These are phyloP conservation scores for Protonibea diacanthus DNA, from an alignment of 2,797 vertebrate species.

Conservation along the genomic window DNA sequence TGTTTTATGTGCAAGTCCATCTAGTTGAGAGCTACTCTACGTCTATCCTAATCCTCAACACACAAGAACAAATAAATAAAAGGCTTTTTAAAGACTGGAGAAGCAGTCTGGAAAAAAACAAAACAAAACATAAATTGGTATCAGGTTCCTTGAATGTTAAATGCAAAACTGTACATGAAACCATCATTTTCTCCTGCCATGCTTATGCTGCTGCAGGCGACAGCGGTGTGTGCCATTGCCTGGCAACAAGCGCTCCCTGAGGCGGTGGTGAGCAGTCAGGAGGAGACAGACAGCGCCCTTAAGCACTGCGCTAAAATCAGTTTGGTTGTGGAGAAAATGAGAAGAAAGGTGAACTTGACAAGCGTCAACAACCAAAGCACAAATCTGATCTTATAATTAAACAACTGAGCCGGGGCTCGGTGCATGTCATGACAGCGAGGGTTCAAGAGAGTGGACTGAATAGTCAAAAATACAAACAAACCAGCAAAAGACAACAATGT, in stretches of 20 bases:
- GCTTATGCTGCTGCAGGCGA: slow-evolving; percentile 59
- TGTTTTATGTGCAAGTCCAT: slow-evolving; percentile 38
- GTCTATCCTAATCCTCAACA: slow-evolving; percentile 20
- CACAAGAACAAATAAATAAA: slow-evolving; percentile 33
- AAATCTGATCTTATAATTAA: slow-evolving; percentile 20
- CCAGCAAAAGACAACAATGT: not conserved
- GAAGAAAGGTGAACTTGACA: slow-evolving; percentile 23
- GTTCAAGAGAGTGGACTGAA: not conserved
- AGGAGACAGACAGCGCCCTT: slow-evolving; percentile 67
- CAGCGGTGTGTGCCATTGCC: slow-evolving; percentile 69
- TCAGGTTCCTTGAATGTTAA: slow-evolving; percentile 25
- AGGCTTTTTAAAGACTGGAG: slow-evolving; percentile 1
- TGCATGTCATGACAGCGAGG: not conserved
- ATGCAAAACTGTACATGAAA: slow-evolving; percentile 47
- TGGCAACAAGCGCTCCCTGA: slow-evolving; percentile 76
- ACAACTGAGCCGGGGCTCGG: not conserved
- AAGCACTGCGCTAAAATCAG: slow-evolving; percentile 41
- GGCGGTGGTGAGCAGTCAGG: slow-evolving; percentile 63
- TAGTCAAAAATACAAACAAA: not conserved
- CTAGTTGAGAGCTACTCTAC: slow-evolving; percentile 25
- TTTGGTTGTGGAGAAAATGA: slow-evolving; percentile 11
- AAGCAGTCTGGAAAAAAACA: slow-evolving; percentile 6
- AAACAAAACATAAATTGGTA: not conserved
- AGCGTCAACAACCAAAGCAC: not conserved
- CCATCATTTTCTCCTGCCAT: slow-evolving; percentile 34